Conservation (phyloP, 2,888 invertebrate species). For the Dynastes maya region DNA sequence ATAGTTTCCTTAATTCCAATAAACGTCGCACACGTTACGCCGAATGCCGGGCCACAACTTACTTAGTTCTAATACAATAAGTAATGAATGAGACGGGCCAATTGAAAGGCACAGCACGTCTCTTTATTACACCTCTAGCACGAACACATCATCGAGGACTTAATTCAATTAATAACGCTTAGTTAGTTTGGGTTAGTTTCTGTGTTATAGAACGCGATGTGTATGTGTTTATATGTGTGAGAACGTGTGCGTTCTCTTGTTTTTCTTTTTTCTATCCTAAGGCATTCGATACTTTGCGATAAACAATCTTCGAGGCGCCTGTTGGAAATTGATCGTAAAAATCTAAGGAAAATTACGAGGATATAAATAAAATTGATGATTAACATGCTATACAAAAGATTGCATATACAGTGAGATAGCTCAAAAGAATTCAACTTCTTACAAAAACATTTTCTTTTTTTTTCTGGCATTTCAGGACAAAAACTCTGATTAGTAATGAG, state of each 20-base stretch:
- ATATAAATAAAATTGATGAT: background rate
- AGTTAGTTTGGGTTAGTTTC: conserved; percentile 2
- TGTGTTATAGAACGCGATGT: too few species aligned
- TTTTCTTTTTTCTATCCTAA: background rate
- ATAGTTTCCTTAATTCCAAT: background rate
- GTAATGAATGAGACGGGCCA: background rate
- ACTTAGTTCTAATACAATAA: background rate
- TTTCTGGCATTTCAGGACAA: too few species aligned
- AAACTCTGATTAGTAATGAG: too few species aligned
- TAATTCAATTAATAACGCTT: conserved; percentile 32
- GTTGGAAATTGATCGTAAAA: conserved; percentile 12
- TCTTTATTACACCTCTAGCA: conserved; percentile 11
- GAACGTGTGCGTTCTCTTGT: background rate
- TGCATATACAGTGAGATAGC: too few species aligned
- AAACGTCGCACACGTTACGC: background rate
- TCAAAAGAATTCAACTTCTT: too few species aligned
- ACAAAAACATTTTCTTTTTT: too few species aligned
- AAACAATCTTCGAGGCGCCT: conserved; percentile 1
- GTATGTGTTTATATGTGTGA: background rate
- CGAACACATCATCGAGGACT: conserved; percentile 4
- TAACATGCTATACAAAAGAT: background rate
- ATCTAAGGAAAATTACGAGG: background rate
- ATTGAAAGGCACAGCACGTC: conserved; percentile 15
- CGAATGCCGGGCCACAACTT: background rate
- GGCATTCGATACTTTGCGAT: conserved; percentile 16